These are phyloP conservation scores for Desmodus rotundus DNA, from an alignment of 2,113 vertebrate genomes.

Conservation along the genomic window DNA sequence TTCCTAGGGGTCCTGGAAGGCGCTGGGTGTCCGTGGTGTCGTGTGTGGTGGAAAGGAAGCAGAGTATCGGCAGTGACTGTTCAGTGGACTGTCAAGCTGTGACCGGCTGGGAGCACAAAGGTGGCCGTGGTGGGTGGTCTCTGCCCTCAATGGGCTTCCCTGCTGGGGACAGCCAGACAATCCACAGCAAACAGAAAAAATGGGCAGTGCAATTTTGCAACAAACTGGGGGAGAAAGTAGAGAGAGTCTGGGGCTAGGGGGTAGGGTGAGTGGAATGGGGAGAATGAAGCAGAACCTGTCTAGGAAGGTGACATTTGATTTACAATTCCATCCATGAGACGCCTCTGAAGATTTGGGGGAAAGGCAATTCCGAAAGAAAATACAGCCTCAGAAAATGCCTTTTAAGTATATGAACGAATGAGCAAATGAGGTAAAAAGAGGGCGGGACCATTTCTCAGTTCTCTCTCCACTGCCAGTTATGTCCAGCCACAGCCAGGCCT, in stretches of 20 bases:
- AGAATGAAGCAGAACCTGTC: neutral
- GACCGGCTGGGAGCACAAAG: neutral
- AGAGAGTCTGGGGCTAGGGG: neutral
- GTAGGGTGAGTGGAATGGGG: fast-evolving
- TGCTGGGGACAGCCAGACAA: conserved; percentile 9
- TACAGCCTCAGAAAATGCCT: neutral
- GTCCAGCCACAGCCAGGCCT: neutral
- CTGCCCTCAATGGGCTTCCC: neutral
- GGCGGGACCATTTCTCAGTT: neutral
- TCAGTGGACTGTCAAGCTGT: neutral
- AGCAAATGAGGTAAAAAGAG: neutral
- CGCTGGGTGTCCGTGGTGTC: neutral
- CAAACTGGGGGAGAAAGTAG: neutral
- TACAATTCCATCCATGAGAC: neutral
- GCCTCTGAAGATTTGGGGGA: neutral
- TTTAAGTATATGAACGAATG: neutral
- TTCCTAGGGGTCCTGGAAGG: neutral
- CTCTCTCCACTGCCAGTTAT: neutral
- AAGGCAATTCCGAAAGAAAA: neutral
- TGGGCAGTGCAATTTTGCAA: neutral
- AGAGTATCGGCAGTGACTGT: neutral
- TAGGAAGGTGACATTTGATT: neutral
- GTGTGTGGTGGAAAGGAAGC: neutral
- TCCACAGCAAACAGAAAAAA: neutral
- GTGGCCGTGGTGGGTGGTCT: neutral